Conservation (phyloP, 2,113 vertebrate species). For the Thermophis baileyi region DNA sequence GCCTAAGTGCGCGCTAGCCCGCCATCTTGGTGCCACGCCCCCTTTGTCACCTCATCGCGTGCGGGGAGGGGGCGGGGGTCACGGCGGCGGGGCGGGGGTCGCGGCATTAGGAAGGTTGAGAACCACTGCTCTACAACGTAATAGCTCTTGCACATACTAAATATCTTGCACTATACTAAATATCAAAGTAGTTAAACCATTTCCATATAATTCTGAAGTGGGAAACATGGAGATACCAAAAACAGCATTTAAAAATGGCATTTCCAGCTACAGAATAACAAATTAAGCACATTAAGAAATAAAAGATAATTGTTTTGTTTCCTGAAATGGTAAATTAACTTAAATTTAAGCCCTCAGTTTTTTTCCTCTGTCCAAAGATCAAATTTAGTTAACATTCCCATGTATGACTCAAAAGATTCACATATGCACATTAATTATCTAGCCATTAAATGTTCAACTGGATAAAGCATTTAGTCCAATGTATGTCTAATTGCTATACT, state of each 20-base stretch:
- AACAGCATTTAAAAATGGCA: background rate
- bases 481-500: background rate
- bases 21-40: too few relatives aligned
- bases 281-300: background rate
- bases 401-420: background rate
- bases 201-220: background rate
- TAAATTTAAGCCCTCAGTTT: background rate
- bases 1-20: too few relatives aligned
- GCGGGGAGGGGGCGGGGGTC: too few relatives aligned
- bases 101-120: too few relatives aligned
- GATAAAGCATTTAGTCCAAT: background rate
- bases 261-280: background rate
- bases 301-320: slow-evolving; percentile 2
- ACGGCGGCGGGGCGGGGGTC: too few relatives aligned
- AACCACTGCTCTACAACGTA: background rate
- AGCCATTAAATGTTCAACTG: background rate
- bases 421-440: background rate
- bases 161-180: background rate
- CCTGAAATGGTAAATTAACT: background rate
- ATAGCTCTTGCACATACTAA: background rate
- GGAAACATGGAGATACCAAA: background rate
- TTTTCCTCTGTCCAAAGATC: background rate
- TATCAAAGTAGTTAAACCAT: background rate
- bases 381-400: background rate
- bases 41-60: too few relatives aligned